Base-by-base conservation (phyloP, 2,888 invertebrate species). In the Bursaphelenchus okinawaensis region DNA sequence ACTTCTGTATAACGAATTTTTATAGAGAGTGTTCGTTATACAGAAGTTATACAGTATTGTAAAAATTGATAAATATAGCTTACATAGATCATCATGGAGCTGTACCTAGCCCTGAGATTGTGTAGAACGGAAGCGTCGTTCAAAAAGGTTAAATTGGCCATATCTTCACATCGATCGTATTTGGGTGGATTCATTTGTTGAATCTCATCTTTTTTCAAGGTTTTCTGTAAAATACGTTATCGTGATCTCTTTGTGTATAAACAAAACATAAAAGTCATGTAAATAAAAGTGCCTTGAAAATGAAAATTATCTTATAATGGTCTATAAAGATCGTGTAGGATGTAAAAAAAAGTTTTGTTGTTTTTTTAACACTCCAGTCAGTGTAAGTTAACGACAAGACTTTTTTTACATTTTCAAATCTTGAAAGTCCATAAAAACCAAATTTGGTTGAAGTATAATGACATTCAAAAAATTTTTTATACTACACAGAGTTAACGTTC, bases 41-140 rank as follows among this genome's bases (percentile, higher is more conserved):
- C n/a, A n/a, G n/a, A n/a, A n/a, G n/a, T n/a, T n/a, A n/a, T n/a
- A n/a, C n/a, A n/a, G n/a, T n/a, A n/a, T n/a, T n/a, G n/a, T n/a
- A n/a, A n/a, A n/a, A n/a, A n/a, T 4, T 4, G 24, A 1, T 54
- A n/a, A n/a, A 3, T 19, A 9, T 9, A 23, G 24, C 71, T 70
- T 60, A 79, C 80, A 65, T 80, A 81, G 68, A 80, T 80, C 79
- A 80, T 78, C 77, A 80, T 77, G 57, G 76, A 66, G 66, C 69
- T 75, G 88, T 95, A 56, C 9, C 71, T 70, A 26, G 63, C 58
- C 9, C 61, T 31, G 88, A 95, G 89, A 88, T 94, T 95, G 89
- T 94, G 91, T 86, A 95, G 90, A 85, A 95, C 94, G 85, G 93
- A 93, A 87, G 94, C 94, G 87, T 95, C 94, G 88, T 95, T 95